Evolutionary conservation across 2,888 invertebrate species (phyloP).

Genomic region (Erebia epiphron): DNA sequence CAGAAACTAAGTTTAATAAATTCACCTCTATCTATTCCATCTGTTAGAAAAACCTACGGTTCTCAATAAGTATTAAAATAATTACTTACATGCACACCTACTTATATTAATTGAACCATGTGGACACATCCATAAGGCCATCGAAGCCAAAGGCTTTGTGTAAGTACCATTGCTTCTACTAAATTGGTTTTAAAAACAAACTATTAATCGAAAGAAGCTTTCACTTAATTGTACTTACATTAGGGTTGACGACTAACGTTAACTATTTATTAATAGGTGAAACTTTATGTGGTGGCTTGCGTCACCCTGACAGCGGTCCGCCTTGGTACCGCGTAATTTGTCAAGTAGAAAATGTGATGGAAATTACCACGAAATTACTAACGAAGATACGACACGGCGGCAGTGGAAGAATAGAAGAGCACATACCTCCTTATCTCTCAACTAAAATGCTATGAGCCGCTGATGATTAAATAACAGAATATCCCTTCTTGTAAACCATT

Average conservation of each 20-base stretch:
- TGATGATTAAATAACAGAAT: slow-evolving; percentile 42
- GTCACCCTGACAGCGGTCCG: slow-evolving; percentile 57
- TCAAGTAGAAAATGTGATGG: slow-evolving; percentile 24
- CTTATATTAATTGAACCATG: slow-evolving; percentile 38
- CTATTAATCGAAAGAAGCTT: slow-evolving; percentile 66
- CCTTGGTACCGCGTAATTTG: slow-evolving; percentile 52
- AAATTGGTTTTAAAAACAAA: slow-evolving; percentile 59
- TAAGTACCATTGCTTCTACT: slow-evolving; percentile 42
- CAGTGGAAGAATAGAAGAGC: slow-evolving; percentile 51
- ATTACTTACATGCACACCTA: slow-evolving; percentile 50
- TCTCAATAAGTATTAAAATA: slow-evolving; percentile 43
- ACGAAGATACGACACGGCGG: slow-evolving; percentile 43
- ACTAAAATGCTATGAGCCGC: slow-evolving; percentile 30
- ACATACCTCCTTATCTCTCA: slow-evolving; percentile 46
- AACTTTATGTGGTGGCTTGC: slow-evolving; percentile 57
- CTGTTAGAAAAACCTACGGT: slow-evolving; percentile 53
- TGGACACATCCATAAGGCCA: slow-evolving; percentile 30
- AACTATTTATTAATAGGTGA: slow-evolving; percentile 58
- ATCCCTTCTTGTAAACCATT: slow-evolving; percentile 42
- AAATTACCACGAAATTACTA: slow-evolving; percentile 13
- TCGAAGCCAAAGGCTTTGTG: slow-evolving; percentile 39
- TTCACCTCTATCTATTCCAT: slow-evolving; percentile 52
- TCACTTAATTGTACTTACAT: slow-evolving; percentile 67
- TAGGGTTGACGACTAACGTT: slow-evolving; percentile 53
- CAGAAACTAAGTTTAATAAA: slow-evolving; percentile 53